These are phyloP conservation scores for Turdus rufiventris DNA, from an alignment of 2,113 vertebrate genomes.

Conservation along the genomic window DNA sequence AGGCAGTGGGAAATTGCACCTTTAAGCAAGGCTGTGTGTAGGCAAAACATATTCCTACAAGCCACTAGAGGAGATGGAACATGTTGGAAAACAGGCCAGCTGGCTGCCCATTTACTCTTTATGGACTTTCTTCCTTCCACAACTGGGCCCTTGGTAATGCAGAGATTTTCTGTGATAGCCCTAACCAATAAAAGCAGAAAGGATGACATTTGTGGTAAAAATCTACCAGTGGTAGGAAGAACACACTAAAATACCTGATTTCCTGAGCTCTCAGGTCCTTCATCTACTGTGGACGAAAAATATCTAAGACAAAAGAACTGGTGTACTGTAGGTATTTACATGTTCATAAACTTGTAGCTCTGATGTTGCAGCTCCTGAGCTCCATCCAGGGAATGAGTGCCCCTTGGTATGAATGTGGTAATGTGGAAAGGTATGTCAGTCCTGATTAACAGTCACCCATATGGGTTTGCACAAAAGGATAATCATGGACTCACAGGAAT, in stretches of 20 bases:
- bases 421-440: background rate
- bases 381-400: background rate
- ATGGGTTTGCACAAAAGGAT: background rate
- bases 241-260: background rate
- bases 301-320: background rate
- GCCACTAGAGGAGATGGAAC: background rate
- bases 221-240: background rate
- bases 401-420: background rate
- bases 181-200: background rate
- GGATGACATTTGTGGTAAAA: background rate
- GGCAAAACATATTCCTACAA: background rate
- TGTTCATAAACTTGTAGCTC: background rate
- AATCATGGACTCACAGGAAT: background rate
- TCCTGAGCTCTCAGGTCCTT: background rate
- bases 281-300: background rate
- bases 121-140: background rate
- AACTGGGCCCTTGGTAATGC: background rate
- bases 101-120: background rate
- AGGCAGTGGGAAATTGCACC: background rate
- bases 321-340: background rate
- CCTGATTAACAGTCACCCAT: background rate
- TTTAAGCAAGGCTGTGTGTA: background rate
- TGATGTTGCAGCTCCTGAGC: background rate
- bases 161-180: background rate
- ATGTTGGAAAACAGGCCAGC: background rate